phyloP scores from a whole-genome alignment of 2,797 vertebrate genomes.

The Darevskia mixta region DNA sequence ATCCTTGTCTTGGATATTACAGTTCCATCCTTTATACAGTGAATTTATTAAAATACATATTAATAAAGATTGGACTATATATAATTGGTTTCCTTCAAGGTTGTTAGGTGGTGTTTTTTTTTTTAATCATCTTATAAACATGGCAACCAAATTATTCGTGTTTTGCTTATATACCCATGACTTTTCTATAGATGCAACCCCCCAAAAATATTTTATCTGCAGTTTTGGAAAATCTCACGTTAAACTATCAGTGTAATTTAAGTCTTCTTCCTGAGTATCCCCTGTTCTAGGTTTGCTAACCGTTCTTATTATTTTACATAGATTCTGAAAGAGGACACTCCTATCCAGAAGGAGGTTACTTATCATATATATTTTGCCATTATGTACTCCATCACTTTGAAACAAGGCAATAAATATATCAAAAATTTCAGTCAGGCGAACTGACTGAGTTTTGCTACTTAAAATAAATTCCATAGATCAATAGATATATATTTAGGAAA shows the following conservation, averaged over 20 bases:
- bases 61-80: not conserved
- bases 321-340: slow-evolving; percentile 59
- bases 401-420: slow-evolving; percentile 47
- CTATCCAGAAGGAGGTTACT: slow-evolving; percentile 57
- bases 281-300: slow-evolving; percentile 63
- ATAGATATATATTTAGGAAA: not conserved
- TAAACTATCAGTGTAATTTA: slow-evolving; percentile 33
- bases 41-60: not conserved
- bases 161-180: not conserved
- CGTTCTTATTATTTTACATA: slow-evolving; percentile 44
- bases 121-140: not conserved
- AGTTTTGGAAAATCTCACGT: slow-evolving; percentile 41
- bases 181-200: not conserved
- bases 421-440: slow-evolving; percentile 28
- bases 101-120: not conserved
- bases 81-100: not conserved
- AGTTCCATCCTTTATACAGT: too few species aligned
- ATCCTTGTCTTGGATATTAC: not conserved
- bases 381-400: slow-evolving; percentile 53
- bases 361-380: slow-evolving; percentile 66
- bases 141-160: not conserved
- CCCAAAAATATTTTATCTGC: not conserved
- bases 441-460: not conserved
- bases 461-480: not conserved
- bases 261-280: slow-evolving; percentile 50